Evolutionary conservation across 2,797 vertebrate species (phyloP).

Genomic region (Antennarius maculatus): DNA sequence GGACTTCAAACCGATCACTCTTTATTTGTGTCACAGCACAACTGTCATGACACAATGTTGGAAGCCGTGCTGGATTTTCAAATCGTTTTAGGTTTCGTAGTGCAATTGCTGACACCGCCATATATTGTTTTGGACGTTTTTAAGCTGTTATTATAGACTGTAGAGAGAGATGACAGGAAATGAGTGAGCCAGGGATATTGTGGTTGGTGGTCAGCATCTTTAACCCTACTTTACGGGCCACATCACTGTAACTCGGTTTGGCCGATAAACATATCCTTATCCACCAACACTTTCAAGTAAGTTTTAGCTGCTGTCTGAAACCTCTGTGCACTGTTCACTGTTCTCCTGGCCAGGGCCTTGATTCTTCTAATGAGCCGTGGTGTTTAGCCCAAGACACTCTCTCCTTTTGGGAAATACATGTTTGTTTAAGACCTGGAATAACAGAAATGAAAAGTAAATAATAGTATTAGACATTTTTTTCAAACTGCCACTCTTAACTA

Average conservation of each 20-base stretch:
- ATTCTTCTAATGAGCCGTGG: not conserved
- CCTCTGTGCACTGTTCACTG: not conserved
- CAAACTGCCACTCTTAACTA: not conserved
- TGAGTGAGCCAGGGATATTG: constrained; percentile 1
- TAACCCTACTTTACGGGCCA: not conserved
- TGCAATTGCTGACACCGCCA: not conserved
- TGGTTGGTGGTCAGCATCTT: not conserved
- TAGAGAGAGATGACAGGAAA: constrained; percentile 7
- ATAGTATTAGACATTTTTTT: not conserved
- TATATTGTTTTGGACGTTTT: not conserved
- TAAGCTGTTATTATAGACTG: no score
- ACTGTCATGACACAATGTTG: not conserved
- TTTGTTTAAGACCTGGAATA: constrained; percentile 1
- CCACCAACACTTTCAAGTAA: not conserved
- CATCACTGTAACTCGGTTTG: not conserved
- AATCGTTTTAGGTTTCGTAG: not conserved
- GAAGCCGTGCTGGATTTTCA: not conserved
- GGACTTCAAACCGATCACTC: not conserved
- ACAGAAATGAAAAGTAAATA: constrained; percentile 1
- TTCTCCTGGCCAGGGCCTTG: not conserved
- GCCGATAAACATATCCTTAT: not conserved
- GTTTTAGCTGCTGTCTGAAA: not conserved
- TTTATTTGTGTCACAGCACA: not conserved
- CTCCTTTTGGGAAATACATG: not conserved
- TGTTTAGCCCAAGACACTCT: not conserved